These are phyloP conservation scores for Uropsilus gracilis DNA, from an alignment of 2,113 vertebrate species.

Conservation along the genomic window DNA sequence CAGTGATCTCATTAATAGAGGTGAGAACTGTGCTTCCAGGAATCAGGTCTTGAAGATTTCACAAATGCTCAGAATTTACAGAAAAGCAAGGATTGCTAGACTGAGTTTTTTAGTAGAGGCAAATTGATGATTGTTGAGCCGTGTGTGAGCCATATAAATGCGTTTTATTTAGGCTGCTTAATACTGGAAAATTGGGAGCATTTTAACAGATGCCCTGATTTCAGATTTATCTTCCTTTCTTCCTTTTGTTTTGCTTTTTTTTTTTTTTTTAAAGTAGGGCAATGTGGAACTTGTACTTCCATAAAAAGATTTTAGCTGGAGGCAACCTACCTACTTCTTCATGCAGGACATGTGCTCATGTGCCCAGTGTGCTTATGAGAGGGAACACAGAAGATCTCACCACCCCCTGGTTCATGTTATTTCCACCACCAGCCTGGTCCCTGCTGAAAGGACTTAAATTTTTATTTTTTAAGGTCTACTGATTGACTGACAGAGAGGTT, in stretches of 20 bases:
- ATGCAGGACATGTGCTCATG: not conserved
- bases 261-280: not conserved
- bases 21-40: conserved; percentile 64
- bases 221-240: not conserved
- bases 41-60: conserved; percentile 30
- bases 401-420: not conserved
- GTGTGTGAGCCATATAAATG: not conserved
- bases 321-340: not conserved
- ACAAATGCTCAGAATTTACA: conserved; percentile 31
- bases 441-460: not conserved
- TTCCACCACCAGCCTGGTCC: not conserved
- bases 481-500: not conserved
- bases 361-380: not conserved
- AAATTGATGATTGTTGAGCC: not conserved
- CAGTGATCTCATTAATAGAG: conserved; percentile 54
- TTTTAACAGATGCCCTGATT: not conserved
- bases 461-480: not conserved
- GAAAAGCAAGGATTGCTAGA: not conserved
- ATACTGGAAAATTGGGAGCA: not conserved
- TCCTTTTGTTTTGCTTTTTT: not conserved
- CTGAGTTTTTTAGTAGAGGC: not conserved
- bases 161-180: not conserved
- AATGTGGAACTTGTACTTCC: not conserved
- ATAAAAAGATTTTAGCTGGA: not conserved
- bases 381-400: not conserved